These are phyloP conservation scores for Macaria liturata DNA, from an alignment of 2,888 invertebrate genomes.

Conservation along the genomic window DNA sequence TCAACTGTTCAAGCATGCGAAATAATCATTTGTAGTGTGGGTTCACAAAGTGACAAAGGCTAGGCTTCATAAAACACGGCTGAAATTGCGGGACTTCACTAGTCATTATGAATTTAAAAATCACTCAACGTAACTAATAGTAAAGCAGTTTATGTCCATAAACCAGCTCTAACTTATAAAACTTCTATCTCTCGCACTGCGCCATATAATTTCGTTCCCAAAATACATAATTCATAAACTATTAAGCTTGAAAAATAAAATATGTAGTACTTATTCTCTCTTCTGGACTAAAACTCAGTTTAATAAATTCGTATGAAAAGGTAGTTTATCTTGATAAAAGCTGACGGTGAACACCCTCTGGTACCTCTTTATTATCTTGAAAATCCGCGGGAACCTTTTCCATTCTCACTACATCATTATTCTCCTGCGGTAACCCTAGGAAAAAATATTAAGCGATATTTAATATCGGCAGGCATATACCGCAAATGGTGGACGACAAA, in stretches of 20 bases:
- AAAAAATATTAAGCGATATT: conserved; percentile 41
- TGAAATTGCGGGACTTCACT: too few relatives aligned
- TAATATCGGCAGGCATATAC: conserved; percentile 37
- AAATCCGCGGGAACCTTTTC: conserved; percentile 34
- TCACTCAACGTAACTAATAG: too few relatives aligned
- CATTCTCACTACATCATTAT: conserved; percentile 39
- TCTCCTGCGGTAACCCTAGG: conserved; percentile 30
- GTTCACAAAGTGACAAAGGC: too few relatives aligned
- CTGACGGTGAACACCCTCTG: conserved; percentile 34
- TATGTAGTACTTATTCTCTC: conserved; percentile 4
- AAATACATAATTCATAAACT: conserved; percentile 2
- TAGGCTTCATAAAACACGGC: too few relatives aligned
- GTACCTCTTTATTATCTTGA: conserved; percentile 37
- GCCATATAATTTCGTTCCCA: conserved; percentile 1
- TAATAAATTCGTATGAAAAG: conserved; percentile 32
- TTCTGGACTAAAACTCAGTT: conserved; percentile 19
- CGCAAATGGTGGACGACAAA: conserved; percentile 38
- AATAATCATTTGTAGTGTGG: too few relatives aligned
- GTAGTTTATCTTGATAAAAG: conserved; percentile 38
- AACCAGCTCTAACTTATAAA: too few relatives aligned
- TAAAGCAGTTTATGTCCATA: too few relatives aligned
- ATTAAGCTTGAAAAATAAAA: conserved; percentile 9
- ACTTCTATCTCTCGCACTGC: background rate
- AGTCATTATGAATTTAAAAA: too few relatives aligned
- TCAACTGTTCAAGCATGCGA: too few relatives aligned